Base-by-base conservation (phyloP, 92 coral and sea anemone species). In the Virgularia gustaviana region DNA sequence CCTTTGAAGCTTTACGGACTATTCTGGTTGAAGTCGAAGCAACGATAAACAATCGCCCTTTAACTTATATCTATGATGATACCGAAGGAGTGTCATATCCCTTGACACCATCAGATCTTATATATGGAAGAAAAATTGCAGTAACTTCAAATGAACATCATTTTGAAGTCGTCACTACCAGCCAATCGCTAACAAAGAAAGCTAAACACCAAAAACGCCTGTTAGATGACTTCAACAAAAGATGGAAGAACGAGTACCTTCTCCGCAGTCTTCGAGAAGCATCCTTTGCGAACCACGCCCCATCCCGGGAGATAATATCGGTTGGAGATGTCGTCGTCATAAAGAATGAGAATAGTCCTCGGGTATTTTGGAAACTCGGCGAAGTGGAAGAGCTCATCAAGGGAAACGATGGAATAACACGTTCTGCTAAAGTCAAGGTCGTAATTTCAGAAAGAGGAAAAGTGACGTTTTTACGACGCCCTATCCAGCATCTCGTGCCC, bases 341-440 rank as follows among this genome's bases (percentile, higher is more conserved):
- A 9, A 65, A 65, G 39, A 65, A 65, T 41, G 72, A 65, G 9
- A 27, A 22, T 3, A 3, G 16, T 43, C 56, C 55, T 3, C 57
- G 35, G 16, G 57, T 44, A 24, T 65, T 65, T 65, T 41, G 72
- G 72, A 65, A 65, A n/a, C 20, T 65, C 42, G 72, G 35, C 32
- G 29, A 65, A 55, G 72, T 39, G 4, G 10, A 43, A 39, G 72
- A 65, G 9, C 33, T 65, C 1, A 22, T 65, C 10, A 65, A 39
- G 35, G 18, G 55, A 8, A 19, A 65, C 45, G 54, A 65, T 25
- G 56, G 72, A 3, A 43, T 39, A 43, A 65, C 49, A n/a, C 72
- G 72, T 27, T 36, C 72, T 22, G 55, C 72, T 1, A 65, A 27
- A 13, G 36, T 65, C 32, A 24, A 30, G 11, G 72, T 65, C 9